Evolutionary conservation across 2,888 invertebrate genomes (phyloP).

Genomic region (Chymomyza procnemis): DNA sequence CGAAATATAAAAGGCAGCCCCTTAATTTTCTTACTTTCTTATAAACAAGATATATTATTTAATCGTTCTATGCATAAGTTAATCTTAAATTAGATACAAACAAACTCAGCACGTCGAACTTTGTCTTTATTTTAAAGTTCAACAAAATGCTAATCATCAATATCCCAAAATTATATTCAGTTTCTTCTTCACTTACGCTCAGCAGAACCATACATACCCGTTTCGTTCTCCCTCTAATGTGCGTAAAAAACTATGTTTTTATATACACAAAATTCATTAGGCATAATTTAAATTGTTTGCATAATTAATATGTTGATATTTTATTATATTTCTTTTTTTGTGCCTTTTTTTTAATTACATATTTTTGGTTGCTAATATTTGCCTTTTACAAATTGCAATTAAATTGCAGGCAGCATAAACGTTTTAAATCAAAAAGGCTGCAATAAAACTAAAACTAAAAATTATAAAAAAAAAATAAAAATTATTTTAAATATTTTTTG

Average conservation of each 20-base stretch:
- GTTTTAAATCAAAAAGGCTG: neutral
- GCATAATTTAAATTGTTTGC: neutral
- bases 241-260: neutral
- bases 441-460: slow-evolving; percentile 10
- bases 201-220: no score
- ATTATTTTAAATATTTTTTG: slow-evolving; percentile 41
- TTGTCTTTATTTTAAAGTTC: no score
- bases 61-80: no score
- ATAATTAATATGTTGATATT: neutral
- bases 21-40: no score
- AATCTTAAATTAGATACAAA: no score
- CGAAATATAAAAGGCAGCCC: no score
- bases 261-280: neutral
- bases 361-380: neutral
- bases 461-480: slow-evolving; percentile 32
- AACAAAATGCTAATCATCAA: no score
- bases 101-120: no score
- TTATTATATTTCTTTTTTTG: neutral
- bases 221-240: neutral
- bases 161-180: no score
- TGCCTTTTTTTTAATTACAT: neutral
- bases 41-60: no score
- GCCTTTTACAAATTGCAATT: slow-evolving; percentile 36
- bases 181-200: no score
- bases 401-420: slow-evolving; percentile 29